These are phyloP conservation scores for Meloidogyne exigua DNA, from an alignment of 1,140 invertebrate genomes.

Conservation along the genomic window DNA sequence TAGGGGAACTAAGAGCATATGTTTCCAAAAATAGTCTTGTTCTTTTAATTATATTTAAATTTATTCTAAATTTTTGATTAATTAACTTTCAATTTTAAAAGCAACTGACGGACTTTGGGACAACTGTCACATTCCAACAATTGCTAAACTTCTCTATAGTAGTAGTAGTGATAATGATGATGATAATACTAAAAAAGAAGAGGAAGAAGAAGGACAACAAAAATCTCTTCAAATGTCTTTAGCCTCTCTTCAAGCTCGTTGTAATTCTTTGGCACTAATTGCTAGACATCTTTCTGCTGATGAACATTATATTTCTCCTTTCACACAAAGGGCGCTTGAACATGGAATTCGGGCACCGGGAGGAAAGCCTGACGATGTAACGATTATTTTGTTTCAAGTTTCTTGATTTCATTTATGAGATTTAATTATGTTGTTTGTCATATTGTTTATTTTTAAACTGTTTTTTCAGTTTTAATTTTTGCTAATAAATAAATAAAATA, in stretches of 20 bases:
- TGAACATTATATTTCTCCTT: slow-evolving; percentile 88
- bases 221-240: neutral
- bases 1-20: too few relatives aligned
- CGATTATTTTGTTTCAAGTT: slow-evolving; percentile 75
- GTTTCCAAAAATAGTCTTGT: too few relatives aligned
- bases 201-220: slow-evolving; percentile 69
- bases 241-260: slow-evolving; percentile 75
- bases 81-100: neutral
- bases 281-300: slow-evolving; percentile 88
- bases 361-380: slow-evolving; percentile 79
- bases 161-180: neutral
- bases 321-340: slow-evolving; percentile 81
- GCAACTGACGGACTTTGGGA: slow-evolving; percentile 97
- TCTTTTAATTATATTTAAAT: too few relatives aligned
- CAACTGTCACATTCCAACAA: slow-evolving; percentile 78
- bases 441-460: too few relatives aligned
- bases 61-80: neutral
- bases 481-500: too few relatives aligned
- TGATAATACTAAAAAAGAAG: slow-evolving; percentile 74
- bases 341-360: slow-evolving; percentile 66
- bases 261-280: slow-evolving; percentile 89
- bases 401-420: slow-evolving; percentile 26
- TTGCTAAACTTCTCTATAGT: slow-evolving; percentile 10
- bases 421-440: too few relatives aligned
- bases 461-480: too few relatives aligned